Conservation (phyloP, 2,888 invertebrate genomes). For the Girardia tigrina region DNA sequence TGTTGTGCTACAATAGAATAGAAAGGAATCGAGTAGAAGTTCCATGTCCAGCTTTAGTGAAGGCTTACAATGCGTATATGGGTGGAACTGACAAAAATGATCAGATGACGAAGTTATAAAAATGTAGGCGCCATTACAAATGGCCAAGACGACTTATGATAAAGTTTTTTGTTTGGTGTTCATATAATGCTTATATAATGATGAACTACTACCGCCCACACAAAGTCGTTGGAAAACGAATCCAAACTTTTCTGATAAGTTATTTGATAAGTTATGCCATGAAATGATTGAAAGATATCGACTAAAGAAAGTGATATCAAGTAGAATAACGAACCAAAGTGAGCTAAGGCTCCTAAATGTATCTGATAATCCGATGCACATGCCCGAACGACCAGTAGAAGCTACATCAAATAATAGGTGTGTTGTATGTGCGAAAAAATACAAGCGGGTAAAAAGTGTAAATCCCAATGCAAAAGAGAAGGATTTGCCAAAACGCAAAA, state of each 20-base stretch:
- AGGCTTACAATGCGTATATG: constrained; percentile 37
- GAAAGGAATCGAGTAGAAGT: constrained; percentile 19
- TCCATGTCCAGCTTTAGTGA: constrained; percentile 33
- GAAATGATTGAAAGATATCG: constrained; percentile 24
- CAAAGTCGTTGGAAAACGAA: constrained; percentile 26
- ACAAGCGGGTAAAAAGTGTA: constrained; percentile 27
- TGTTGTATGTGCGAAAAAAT: constrained; percentile 8
- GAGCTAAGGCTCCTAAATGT: constrained; percentile 27
- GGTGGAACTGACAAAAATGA: constrained; percentile 38
- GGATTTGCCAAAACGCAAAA: constrained; percentile 25
- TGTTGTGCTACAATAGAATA: constrained; percentile 25
- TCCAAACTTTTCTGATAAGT: background rate
- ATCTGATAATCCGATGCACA: constrained; percentile 3
- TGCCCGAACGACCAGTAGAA: constrained; percentile 23
- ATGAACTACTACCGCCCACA: background rate
- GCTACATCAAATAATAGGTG: constrained; percentile 30
- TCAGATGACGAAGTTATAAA: constrained; percentile 35
- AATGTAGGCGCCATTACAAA: constrained; percentile 36
- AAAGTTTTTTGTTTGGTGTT: constrained; percentile 37
- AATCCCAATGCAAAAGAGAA: constrained; percentile 15
- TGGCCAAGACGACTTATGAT: constrained; percentile 37
- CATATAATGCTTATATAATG: constrained; percentile 35
- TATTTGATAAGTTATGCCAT: constrained; percentile 16
- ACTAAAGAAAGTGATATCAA: background rate
- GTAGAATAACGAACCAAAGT: background rate